Evolutionary conservation across 2,888 invertebrate genomes (phyloP), one percentile per base, ranked within the genome.

Genomic region (Antitype chi): DNA sequence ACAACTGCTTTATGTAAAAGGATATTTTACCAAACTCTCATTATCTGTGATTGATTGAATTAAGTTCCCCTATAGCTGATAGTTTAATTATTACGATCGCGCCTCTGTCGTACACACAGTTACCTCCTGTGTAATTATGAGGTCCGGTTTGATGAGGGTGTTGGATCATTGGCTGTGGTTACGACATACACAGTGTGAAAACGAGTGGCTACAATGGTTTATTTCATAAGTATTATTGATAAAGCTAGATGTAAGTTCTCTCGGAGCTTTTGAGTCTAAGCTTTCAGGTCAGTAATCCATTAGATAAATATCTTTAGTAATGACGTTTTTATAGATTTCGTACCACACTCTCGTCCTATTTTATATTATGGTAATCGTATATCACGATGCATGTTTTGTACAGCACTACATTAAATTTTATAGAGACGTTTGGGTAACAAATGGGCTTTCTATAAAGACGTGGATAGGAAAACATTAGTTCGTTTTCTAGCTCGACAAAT

Each of bases 341-440:
- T 69, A 71, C 55, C 69, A 47, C 47, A 53, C 23, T 66, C 64
- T 73, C 63, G 67, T 76, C 47, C 70, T 74, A 69, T 74, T 78
- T 72, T 74, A 76, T 72, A 59, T 81, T 72, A 74, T 69, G 55
- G 81, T 82, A 77, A 81, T 70, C 76, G 66, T 80, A 81, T 83
- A 86, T 85, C 70, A 85, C 78, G 47, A 74, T 66, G 57, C 66
- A 77, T 80, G 82, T 79, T 74, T 73, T 79, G 80, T 84, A 76
- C 64, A 74, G 60, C 68, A 82, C 74, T 85, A 89, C 85, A 87
- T 92, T 90, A 91, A 90, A 90, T 89, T 93, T 93, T 93, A 93
- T 93, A 89, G 90, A 92, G 92, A 92, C 93, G 88, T 93, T 92
- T 89, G 86, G 89, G 87, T 93, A 91, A 93, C 90, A 91, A 92